Base-by-base conservation (phyloP, 2,113 vertebrate genomes). In the Taurulus bubalis region DNA sequence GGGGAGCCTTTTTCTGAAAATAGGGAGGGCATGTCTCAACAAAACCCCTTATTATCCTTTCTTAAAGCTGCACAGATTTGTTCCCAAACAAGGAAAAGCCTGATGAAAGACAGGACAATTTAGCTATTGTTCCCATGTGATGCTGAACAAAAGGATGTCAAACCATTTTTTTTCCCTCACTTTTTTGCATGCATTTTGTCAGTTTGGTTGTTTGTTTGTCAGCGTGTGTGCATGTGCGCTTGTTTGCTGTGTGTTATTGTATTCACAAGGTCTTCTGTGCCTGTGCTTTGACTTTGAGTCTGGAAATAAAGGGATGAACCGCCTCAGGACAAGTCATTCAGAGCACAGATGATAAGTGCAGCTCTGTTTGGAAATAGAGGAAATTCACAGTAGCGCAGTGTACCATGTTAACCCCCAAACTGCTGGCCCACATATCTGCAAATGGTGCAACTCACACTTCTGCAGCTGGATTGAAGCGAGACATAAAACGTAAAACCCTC, bases 311-410 rank as follows among this genome's bases (percentile, higher is more conserved):
- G 28, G 74, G 86, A 85, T 83, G 82, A 75, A 80, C 8, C 0
- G 85, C 90, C 88, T 79, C 82, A 78, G 90, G 91, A 89, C 85
- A 80, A 90, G 80, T 89, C 88, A 86, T 85, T 91, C 83, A 86
- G 82, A 85, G 64, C 71, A 15, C 77, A 55, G 65, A 86, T 78
- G 85, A 91, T 86, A 86, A 85, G 77, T 59, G 76, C 79, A 49
- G 78, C 77, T 84, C 75, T 56, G 77, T 86, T 89, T 85, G 76
- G 87, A 87, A 83, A 86, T 34, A 70, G 60, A 72, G 78, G 71
- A 80, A 77, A 86, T 69, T 75, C 71, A 77, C 53, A 62, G 64
- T 51, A 67, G 80, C 64, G 38, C 36, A 68, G 72, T 36, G 24
- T 32, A 53, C 18, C 53, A 36, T 0, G 22, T 83, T 85, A 90